phyloP scores from a whole-genome alignment of 2,888 invertebrate genomes.

The Drosophila limbata region DNA sequence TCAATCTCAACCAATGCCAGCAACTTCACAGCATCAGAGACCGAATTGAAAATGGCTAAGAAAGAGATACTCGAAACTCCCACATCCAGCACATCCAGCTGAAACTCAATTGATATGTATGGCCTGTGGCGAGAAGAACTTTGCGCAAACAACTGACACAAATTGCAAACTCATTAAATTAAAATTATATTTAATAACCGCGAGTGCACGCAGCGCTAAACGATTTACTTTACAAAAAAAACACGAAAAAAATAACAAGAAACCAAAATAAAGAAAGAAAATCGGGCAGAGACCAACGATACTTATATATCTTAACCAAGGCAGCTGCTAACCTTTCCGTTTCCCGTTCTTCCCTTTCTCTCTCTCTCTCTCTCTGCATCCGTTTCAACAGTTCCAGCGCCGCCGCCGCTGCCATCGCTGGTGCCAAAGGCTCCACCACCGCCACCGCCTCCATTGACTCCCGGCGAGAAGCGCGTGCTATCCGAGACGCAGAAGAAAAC shows the following conservation, averaged over 20 bases:
- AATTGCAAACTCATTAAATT: slow-evolving; percentile 81
- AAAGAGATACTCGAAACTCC: slow-evolving; percentile 1
- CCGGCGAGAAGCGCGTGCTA: slow-evolving; percentile 87
- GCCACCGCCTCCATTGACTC: slow-evolving; percentile 88
- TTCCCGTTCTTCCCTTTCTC: background rate
- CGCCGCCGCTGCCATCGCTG: slow-evolving; percentile 84
- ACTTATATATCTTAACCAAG: slow-evolving; percentile 22
- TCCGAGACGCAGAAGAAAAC: slow-evolving; percentile 88
- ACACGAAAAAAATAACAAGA: background rate
- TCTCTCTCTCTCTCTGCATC: slow-evolving; percentile 12
- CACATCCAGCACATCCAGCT: background rate
- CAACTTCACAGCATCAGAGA: slow-evolving; percentile 55
- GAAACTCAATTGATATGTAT: slow-evolving; percentile 72
- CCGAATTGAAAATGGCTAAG: slow-evolving; percentile 29
- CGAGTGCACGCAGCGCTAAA: slow-evolving; percentile 72
- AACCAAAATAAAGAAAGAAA: slow-evolving; percentile 9
- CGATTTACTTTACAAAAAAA: slow-evolving; percentile 64
- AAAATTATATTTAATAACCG: slow-evolving; percentile 80
- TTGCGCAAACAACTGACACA: slow-evolving; percentile 76
- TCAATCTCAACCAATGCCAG: slow-evolving; percentile 72
- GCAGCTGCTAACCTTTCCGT: slow-evolving; percentile 34
- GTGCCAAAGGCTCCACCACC: slow-evolving; percentile 89
- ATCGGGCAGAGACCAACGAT: slow-evolving; percentile 27
- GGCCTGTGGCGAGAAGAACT: slow-evolving; percentile 57
- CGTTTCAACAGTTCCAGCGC: slow-evolving; percentile 83